These are phyloP conservation scores for Hippotragus niger DNA, from an alignment of 2,113 vertebrate genomes.

Conservation along the genomic window DNA sequence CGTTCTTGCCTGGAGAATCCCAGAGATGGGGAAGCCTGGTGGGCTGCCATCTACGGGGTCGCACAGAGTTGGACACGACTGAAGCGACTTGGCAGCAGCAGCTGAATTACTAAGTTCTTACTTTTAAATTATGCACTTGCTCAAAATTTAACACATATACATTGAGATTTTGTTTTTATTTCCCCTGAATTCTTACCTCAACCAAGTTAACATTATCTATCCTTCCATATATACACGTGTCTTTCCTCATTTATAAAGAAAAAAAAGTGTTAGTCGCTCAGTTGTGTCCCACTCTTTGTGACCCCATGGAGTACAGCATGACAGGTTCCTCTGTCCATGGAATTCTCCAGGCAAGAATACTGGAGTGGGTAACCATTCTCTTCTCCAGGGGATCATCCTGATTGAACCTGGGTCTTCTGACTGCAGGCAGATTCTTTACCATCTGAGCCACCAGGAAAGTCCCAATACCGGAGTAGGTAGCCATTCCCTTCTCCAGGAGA, in stretches of 20 bases:
- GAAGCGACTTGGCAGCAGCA: no score
- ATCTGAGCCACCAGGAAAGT: not conserved
- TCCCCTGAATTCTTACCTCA: not conserved
- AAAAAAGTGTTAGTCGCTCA: not conserved
- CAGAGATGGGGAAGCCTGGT: not conserved
- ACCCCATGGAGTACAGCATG: not conserved
- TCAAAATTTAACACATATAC: not conserved
- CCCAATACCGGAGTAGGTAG: not conserved
- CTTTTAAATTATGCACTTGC: not conserved
- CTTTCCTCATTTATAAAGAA: not conserved
- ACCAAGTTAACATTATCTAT: not conserved
- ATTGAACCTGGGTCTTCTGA: not conserved
- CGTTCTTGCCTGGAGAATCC: no score
- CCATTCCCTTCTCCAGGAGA: not conserved
- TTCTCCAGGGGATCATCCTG: not conserved
- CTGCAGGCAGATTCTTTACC: not conserved
- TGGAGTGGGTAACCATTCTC: not conserved
- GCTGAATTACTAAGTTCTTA: not conserved
- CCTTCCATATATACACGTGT: not conserved
- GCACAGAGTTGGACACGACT: rapidly evolving
- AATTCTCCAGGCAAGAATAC: not conserved
- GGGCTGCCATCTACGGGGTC: not conserved
- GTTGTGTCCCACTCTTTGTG: not conserved
- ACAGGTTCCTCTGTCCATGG: not conserved
- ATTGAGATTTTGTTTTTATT: not conserved